These are phyloP conservation scores for Brachionus rotundiformis DNA, from an alignment of 1,140 invertebrate genomes.

Conservation along the genomic window DNA sequence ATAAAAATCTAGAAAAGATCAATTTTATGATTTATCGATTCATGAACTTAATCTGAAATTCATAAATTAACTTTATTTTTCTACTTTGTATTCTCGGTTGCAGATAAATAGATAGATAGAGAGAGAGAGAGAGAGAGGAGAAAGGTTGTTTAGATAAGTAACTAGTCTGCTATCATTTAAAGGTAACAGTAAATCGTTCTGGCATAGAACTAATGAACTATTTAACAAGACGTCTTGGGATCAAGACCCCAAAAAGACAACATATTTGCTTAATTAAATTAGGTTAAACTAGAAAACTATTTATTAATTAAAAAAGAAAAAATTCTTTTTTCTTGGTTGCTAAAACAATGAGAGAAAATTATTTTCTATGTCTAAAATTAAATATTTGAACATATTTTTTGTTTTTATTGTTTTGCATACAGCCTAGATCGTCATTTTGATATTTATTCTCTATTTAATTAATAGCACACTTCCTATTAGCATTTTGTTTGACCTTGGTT, in stretches of 20 bases:
- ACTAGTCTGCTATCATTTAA: not conserved
- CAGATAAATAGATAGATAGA: no score
- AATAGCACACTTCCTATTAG: not conserved
- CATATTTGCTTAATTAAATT: not conserved
- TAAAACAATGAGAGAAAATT: not conserved
- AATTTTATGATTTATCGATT: conserved; percentile 37
- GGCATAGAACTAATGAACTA: not conserved
- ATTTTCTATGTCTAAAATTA: not conserved
- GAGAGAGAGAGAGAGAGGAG: not conserved
- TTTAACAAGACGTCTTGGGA: no score
- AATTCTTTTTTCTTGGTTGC: not conserved
- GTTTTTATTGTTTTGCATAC: not conserved
- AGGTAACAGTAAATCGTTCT: not conserved
- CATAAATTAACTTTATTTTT: conserved; percentile 28
- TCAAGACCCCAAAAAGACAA: no score
- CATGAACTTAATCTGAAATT: conserved; percentile 29
- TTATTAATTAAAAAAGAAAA: not conserved
- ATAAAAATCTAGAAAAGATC: conserved; percentile 12
- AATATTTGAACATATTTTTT: not conserved
- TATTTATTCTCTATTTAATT: not conserved
- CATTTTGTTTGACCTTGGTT: conserved; percentile 7
- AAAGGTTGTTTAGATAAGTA: not conserved
- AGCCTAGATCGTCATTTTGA: no score
- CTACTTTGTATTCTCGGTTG: not conserved
- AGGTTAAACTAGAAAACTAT: not conserved